Base-by-base conservation (phyloP, 2,113 vertebrate species). In the Dasyurus viverrinus region DNA sequence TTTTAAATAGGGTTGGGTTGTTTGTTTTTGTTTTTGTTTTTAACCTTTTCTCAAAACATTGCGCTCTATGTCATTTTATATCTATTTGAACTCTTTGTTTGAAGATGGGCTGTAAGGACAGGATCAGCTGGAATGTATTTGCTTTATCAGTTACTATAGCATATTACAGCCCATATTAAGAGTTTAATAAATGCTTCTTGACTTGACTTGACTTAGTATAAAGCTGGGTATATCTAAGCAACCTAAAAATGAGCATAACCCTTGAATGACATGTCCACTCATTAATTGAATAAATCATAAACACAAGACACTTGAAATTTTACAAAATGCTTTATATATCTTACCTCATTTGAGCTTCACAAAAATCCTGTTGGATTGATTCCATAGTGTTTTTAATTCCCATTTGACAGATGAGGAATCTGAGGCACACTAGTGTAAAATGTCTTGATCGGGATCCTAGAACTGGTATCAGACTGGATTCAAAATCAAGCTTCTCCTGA, bases 351-450 rank as follows among this genome's bases (percentile, higher is more conserved):
- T 30, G 92, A 89, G 53, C 36, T 26, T 96, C 30, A 91, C 48
- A 90, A 48, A 93, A 94, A 2, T 11, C n/a, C 91, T 57, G 47
- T 4, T 89, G 91, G 7, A 22, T 54, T 92, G 50, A 76, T 4
- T 36, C 60, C 22, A 53, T 36, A 42, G 19, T 3, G 68, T 42
- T 42, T 42, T 42, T 93, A 60, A 42, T 47, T 8, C 26, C 10
- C 25, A 60, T 91, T 95, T 95, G 25, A 52, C 91, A 76, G 6
- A 14, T 55, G 91, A 89, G 12, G 1, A 94, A 92, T 92, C 53
- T 90, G 90, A 92, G 92, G 90, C 46, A 89, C 27, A 91, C n/a
- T 9, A 95, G 68, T 46, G 50, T 89, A 55, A 42, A 95, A 89
- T 92, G n/a, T 84, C 52, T 89, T 93, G 52, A 53, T 23, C 68